Evolutionary conservation across 2,888 invertebrate species (phyloP).

Genomic region (Tetrapedia diversipes): DNA sequence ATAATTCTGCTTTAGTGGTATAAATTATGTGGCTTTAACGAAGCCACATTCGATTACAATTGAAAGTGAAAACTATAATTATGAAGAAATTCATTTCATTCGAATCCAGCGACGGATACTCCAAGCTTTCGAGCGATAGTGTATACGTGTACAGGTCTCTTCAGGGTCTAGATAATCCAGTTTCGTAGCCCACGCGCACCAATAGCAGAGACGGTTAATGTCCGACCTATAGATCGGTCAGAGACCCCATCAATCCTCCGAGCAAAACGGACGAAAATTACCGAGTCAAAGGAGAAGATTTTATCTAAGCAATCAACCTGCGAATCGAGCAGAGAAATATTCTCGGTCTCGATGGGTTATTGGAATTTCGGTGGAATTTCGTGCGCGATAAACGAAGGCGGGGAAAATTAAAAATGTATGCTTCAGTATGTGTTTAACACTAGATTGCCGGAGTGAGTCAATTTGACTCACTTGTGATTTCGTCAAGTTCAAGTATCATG

Average conservation of each 20-base stretch:
- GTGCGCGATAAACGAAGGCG: background rate
- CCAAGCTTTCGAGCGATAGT: too few relatives aligned
- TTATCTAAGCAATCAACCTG: constrained; percentile 8
- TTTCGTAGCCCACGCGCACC: constrained; percentile 50
- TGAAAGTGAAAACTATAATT: too few relatives aligned
- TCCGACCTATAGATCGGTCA: constrained; percentile 61
- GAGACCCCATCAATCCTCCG: constrained; percentile 63
- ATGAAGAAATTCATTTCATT: too few relatives aligned
- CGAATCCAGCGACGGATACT: too few relatives aligned
- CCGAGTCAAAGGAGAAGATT: constrained; percentile 28
- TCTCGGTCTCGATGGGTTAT: background rate
- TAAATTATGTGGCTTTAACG: too few relatives aligned
- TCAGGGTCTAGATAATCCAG: constrained; percentile 53
- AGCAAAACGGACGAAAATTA: constrained; percentile 23
- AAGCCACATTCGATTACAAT: too few relatives aligned
- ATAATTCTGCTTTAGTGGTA: too few relatives aligned
- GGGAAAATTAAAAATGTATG: background rate
- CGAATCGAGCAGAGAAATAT: background rate
- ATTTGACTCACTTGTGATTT: too few relatives aligned
- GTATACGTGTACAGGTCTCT: constrained; percentile 20
- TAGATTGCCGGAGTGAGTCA: too few relatives aligned
- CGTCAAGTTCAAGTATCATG: too few relatives aligned
- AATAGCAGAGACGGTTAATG: constrained; percentile 46
- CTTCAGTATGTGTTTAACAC: too few relatives aligned
- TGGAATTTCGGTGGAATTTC: background rate